Base-by-base conservation (phyloP, 2,797 vertebrate genomes). In the Pipistrellus nathusii region DNA sequence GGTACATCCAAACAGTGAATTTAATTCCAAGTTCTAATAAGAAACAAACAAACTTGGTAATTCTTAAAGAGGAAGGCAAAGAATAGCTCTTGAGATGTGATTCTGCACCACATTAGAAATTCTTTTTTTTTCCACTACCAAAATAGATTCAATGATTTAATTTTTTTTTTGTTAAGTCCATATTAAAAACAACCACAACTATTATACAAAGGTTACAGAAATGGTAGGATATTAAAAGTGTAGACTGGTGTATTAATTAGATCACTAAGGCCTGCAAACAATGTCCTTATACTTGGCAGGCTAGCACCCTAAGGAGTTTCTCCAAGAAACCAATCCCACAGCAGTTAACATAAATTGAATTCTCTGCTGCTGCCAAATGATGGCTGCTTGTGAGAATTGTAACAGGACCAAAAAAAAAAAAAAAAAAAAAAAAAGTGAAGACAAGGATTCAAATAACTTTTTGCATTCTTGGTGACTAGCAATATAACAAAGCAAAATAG, bases 81-180 rank as follows among this genome's bases (percentile, higher is more conserved):
- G 78, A 90, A 93, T 75, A 97, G 90, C 59, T 95, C 12, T 72
- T 82, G 94, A 95, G 66, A 92, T 86, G 72, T 62, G 89, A 87
- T 93, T 95, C 64, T 62, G 87, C 93, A 96, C 86, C 73, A 89
- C 87, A 95, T 4, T 95, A 73, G 84, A 96, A 95, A 96, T 78
- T 95, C n/a, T 94, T 93, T 44, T 44, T 44, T 53, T 95, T 96
- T 94, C 91, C 87, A 92, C 93, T 92, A 94, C 82, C 85, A 94
- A 96, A 95, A 94, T 53, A 95, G 94, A 93, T 57, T 90, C 81
- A 92, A 75, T 83, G n/a, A 73, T 72, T 83, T 13, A 25, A 44
- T 5, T 44, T 44, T 44, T 44, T 53, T 32, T 21, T 32, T 41
- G 71, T 92, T 53, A 86, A 53, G 83, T 62, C 27, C 68, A 75